Evolutionary conservation across 2,113 vertebrate species (phyloP).

Genomic region (Anthoscopus minutus): DNA sequence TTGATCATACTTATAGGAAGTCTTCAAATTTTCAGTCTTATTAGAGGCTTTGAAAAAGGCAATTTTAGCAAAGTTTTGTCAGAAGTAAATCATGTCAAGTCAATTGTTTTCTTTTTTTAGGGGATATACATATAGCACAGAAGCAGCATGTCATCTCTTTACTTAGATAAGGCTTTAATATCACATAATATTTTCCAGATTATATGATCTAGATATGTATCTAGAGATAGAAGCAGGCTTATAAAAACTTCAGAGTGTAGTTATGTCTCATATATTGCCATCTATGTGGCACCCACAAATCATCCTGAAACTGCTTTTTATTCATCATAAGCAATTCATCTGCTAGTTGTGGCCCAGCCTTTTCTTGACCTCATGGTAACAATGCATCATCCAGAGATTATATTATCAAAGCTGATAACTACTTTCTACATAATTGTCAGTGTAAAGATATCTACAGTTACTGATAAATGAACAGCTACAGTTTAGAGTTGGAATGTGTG

Average conservation of each 20-base stretch:
- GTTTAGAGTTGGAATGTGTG: not conserved
- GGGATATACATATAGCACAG: not conserved
- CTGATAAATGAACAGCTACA: not conserved
- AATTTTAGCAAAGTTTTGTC: not conserved
- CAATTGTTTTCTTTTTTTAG: fast-evolving
- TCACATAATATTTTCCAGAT: not conserved
- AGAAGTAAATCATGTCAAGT: not conserved
- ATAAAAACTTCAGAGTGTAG: not conserved
- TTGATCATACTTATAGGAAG: not conserved
- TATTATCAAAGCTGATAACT: not conserved
- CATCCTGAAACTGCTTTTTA: not conserved
- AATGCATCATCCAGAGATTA: not conserved
- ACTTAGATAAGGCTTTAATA: not conserved
- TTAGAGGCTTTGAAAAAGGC: not conserved
- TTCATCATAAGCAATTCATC: not conserved
- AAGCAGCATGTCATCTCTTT: not conserved
- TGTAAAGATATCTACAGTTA: not conserved
- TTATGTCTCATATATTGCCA: not conserved
- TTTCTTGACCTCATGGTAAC: not conserved
- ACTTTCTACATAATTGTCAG: not conserved
- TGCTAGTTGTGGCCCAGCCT: not conserved
- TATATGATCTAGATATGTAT: not conserved
- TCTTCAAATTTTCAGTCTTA: not conserved
- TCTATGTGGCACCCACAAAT: not conserved
- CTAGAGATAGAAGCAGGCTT: not conserved